Percentiles rank a stretch among this genome's conserved stretches.
phyloP scores from a whole-genome alignment of 2,888 invertebrate species.

The Xestia sexstrigata region DNA sequence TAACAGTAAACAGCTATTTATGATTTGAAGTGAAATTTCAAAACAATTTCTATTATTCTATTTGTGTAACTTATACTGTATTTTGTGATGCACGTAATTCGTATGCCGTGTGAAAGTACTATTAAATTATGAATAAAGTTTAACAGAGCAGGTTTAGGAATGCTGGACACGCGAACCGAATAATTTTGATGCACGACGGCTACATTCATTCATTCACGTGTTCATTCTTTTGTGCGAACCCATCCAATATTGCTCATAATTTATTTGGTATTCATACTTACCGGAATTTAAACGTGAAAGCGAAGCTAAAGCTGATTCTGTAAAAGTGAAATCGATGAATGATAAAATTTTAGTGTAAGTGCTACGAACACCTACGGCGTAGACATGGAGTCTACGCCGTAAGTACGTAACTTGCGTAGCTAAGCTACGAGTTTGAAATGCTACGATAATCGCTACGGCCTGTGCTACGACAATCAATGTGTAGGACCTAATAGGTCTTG shows the following conservation, averaged over 20 bases:
- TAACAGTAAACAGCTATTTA: neutral
- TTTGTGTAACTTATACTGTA: neutral
- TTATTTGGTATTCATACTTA: constrained; percentile 39
- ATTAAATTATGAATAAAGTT: constrained; percentile 37
- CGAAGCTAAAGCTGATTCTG: neutral
- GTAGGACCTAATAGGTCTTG: neutral
- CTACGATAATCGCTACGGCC: constrained; percentile 5
- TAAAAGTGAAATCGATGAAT: constrained; percentile 20
- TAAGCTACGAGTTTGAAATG: constrained; percentile 24
- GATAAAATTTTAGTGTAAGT: neutral
- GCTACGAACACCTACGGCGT: constrained; percentile 61
- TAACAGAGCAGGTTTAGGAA: constrained; percentile 35
- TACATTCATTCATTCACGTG: constrained; percentile 28
- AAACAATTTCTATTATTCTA: neutral
- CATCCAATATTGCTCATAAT: constrained; percentile 48
- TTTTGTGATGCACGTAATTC: neutral
- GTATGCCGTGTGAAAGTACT: constrained; percentile 2
- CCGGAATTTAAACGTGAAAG: constrained; percentile 20
- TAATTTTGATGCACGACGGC: constrained; percentile 49
- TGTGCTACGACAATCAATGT: neutral
- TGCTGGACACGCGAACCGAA: constrained; percentile 38
- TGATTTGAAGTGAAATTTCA: constrained; percentile 2
- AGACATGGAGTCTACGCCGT: constrained; percentile 51
- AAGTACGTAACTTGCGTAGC: constrained; percentile 47
- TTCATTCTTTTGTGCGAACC: constrained; percentile 47